These are phyloP conservation scores for Eristalis intricaria DNA, from an alignment of 2,888 invertebrate species.

Conservation along the genomic window DNA sequence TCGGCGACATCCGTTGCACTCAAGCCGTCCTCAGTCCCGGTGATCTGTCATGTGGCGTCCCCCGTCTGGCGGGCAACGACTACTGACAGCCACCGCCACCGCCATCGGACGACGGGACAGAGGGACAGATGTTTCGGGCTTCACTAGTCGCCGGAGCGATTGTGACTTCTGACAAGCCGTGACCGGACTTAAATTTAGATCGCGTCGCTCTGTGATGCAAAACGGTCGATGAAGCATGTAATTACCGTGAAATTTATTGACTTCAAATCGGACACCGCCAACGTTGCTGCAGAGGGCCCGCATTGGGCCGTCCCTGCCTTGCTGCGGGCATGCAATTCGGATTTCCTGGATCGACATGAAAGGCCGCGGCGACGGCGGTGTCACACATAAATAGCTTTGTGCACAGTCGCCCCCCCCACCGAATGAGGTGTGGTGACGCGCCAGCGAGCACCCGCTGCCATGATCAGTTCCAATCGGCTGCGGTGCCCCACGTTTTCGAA, in stretches of 20 bases:
- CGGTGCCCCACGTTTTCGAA: slow-evolving; percentile 15
- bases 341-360: slow-evolving; percentile 70
- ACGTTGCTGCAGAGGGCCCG: background rate
- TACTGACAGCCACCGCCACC: slow-evolving; percentile 2
- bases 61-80: slow-evolving; percentile 9
- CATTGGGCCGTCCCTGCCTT: slow-evolving; percentile 8
- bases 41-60: slow-evolving; percentile 61
- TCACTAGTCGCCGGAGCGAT: background rate
- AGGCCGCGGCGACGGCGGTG: slow-evolving; percentile 42
- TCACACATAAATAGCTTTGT: slow-evolving; percentile 45
- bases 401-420: slow-evolving; percentile 18
- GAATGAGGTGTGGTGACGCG: slow-evolving; percentile 14
- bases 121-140: slow-evolving; percentile 58
- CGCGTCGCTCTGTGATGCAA: slow-evolving; percentile 29
- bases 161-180: slow-evolving; percentile 39
- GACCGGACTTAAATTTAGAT: slow-evolving; percentile 59
- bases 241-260: slow-evolving; percentile 69
- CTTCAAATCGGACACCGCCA: slow-evolving; percentile 40
- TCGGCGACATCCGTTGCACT: slow-evolving; percentile 20
- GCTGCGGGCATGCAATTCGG: slow-evolving; percentile 54
- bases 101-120: slow-evolving; percentile 47
- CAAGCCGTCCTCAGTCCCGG: slow-evolving; percentile 47
- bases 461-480: slow-evolving; percentile 8
- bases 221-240: slow-evolving; percentile 67
- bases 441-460: background rate